Evolutionary conservation across 2,888 invertebrate species (phyloP).

Genomic region (Hypercompe scribonia): DNA sequence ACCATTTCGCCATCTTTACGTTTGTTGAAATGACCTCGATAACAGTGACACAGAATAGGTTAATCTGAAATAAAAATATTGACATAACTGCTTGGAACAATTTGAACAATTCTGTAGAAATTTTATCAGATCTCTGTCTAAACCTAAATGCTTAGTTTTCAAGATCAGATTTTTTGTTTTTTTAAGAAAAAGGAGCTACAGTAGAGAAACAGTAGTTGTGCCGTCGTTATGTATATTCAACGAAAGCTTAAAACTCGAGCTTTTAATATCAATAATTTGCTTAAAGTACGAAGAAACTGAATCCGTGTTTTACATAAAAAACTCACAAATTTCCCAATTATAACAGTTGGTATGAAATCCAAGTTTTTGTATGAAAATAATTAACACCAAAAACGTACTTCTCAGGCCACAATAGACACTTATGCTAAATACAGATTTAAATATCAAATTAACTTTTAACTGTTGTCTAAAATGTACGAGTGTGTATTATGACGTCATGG

Average conservation of each 20-base stretch:
- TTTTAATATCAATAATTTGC: background rate
- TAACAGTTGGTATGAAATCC: background rate
- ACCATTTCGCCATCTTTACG: background rate
- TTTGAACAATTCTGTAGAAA: background rate
- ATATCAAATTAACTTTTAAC: background rate
- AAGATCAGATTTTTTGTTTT: too few relatives aligned
- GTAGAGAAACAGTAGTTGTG: background rate
- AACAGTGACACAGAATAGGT: background rate
- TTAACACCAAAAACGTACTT: background rate
- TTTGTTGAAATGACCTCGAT: background rate
- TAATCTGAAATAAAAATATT: background rate
- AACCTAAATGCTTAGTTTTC: background rate
- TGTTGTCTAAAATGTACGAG: conserved; percentile 6
- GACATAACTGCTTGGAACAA: background rate
- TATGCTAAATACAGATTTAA: conserved; percentile 7
- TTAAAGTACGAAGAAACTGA: background rate
- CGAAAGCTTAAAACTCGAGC: background rate
- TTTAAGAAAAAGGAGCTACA: too few relatives aligned
- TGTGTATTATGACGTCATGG: conserved; percentile 24
- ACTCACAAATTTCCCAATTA: background rate
- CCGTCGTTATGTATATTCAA: background rate
- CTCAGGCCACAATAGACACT: conserved; percentile 10
- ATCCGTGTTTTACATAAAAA: background rate
- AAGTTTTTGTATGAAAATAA: background rate
- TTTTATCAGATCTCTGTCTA: background rate